Evolutionary conservation across 2,888 invertebrate genomes (phyloP).

Genomic region (Cheilosia scutellata): DNA sequence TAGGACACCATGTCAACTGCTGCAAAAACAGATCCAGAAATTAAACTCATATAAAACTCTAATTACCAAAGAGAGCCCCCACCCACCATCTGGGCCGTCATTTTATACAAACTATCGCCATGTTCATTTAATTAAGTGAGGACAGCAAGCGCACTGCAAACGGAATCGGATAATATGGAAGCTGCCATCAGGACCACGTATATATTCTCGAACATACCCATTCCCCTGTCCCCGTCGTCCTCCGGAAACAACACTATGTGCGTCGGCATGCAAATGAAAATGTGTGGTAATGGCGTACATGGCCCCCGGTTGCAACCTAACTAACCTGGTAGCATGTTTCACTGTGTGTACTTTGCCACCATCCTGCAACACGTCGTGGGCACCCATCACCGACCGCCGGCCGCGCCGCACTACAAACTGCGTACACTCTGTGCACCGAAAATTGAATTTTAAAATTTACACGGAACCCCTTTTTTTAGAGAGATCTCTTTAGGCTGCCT

Average conservation of each 20-base stretch:
- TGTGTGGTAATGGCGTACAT: constrained; percentile 74
- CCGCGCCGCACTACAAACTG: not conserved
- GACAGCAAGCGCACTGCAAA: constrained; percentile 58
- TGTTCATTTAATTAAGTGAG: constrained; percentile 75
- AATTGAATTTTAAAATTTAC: constrained; percentile 75
- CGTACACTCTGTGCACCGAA: constrained; percentile 44
- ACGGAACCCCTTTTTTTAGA: constrained; percentile 47
- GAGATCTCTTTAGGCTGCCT: constrained; percentile 6
- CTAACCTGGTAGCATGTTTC: constrained; percentile 76
- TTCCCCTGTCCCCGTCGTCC: not conserved
- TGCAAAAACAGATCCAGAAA: constrained; percentile 39
- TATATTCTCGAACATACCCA: not conserved
- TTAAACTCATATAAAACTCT: constrained; percentile 57
- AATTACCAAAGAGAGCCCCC: constrained; percentile 46
- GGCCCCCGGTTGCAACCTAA: constrained; percentile 71
- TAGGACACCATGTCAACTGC: constrained; percentile 40
- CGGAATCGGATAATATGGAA: constrained; percentile 56
- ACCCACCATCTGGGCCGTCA: constrained; percentile 23
- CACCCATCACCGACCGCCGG: constrained; percentile 43
- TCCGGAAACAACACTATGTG: constrained; percentile 2
- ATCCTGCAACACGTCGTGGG: constrained; percentile 59
- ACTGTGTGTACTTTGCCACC: constrained; percentile 73
- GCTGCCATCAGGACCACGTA: constrained; percentile 35
- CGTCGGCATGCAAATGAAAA: constrained; percentile 72
- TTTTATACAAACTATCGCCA: constrained; percentile 47